phyloP scores from a whole-genome alignment of 2,888 invertebrate species.

The Phyto melanocephala region DNA sequence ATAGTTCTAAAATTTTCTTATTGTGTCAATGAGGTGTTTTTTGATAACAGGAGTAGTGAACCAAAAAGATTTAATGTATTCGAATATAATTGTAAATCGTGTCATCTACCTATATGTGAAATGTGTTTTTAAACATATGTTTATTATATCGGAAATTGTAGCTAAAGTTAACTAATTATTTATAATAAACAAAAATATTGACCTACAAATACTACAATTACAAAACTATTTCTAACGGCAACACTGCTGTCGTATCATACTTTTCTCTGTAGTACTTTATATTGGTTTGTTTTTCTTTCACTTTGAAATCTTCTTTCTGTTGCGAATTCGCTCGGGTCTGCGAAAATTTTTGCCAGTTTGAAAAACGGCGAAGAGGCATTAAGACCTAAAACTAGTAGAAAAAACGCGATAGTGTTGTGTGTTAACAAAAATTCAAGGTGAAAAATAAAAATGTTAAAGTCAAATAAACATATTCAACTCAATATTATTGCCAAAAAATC shows the following conservation, averaged over 20 bases:
- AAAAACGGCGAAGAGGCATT: slow-evolving; percentile 63
- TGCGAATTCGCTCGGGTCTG: slow-evolving; percentile 64
- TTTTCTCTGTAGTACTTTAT: slow-evolving; percentile 10
- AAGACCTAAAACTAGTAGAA: slow-evolving; percentile 61
- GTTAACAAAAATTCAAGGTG: slow-evolving; percentile 66
- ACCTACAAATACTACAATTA: too few species aligned
- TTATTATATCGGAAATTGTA: too few species aligned
- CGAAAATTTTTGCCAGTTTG: slow-evolving; percentile 65
- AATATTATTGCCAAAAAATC: background rate
- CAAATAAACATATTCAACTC: background rate
- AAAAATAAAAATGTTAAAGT: slow-evolving; percentile 51
- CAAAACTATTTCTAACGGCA: background rate
- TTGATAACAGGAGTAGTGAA: too few species aligned
- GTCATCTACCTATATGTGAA: too few species aligned
- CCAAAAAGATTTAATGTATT: too few species aligned
- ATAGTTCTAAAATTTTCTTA: too few species aligned
- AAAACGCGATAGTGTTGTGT: slow-evolving; percentile 63
- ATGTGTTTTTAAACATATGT: too few species aligned
- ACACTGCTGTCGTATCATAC: slow-evolving; percentile 7
- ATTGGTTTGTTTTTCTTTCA: slow-evolving; percentile 35
- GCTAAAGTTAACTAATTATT: too few species aligned
- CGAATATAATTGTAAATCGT: too few species aligned
- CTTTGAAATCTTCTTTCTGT: slow-evolving; percentile 47
- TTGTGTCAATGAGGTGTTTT: too few species aligned
- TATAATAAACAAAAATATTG: too few species aligned